These are phyloP conservation scores for Palythoa heliodiscus DNA, from an alignment of 92 coral and sea anemone species.

Conservation along the genomic window DNA sequence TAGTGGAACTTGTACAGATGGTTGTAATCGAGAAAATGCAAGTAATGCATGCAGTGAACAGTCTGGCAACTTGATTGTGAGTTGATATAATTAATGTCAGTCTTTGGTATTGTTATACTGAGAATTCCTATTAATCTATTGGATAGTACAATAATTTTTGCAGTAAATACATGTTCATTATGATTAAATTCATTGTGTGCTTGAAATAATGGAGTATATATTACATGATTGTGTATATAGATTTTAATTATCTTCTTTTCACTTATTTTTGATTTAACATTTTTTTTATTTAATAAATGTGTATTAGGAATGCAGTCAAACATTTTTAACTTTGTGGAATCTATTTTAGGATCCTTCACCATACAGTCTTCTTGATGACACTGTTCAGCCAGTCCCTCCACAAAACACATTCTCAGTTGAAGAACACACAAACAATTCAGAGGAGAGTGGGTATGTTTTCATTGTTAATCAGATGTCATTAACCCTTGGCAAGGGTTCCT, in stretches of 20 bases:
- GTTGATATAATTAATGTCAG: neutral
- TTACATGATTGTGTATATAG: too few species aligned
- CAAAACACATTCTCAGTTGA: slow-evolving; percentile 10
- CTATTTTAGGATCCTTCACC: slow-evolving; percentile 24
- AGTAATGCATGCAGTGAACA: slow-evolving; percentile 13
- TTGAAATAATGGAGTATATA: too few species aligned
- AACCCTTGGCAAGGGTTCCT: too few species aligned
- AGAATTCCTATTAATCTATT: too few species aligned
- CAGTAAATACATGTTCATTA: too few species aligned
- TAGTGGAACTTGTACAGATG: slow-evolving; percentile 68
- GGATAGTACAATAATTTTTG: too few species aligned
- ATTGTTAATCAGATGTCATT: too few species aligned
- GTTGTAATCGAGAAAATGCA: slow-evolving; percentile 47
- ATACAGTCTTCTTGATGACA: slow-evolving; percentile 10
- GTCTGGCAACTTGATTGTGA: slow-evolving; percentile 55
- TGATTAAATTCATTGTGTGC: too few species aligned
- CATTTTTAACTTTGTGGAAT: neutral
- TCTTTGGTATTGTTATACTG: neutral
- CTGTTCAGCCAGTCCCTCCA: neutral
- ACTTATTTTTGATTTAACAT: too few species aligned
- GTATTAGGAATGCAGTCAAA: neutral
- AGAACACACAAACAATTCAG: slow-evolving; percentile 7
- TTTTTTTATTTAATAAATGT: neutral
- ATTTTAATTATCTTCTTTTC: too few species aligned
- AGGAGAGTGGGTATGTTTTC: slow-evolving; percentile 20